Evolutionary conservation across 1,140 invertebrate species (phyloP), one percentile per base, ranked within the genome.

Genomic region (Bombus polaris): DNA sequence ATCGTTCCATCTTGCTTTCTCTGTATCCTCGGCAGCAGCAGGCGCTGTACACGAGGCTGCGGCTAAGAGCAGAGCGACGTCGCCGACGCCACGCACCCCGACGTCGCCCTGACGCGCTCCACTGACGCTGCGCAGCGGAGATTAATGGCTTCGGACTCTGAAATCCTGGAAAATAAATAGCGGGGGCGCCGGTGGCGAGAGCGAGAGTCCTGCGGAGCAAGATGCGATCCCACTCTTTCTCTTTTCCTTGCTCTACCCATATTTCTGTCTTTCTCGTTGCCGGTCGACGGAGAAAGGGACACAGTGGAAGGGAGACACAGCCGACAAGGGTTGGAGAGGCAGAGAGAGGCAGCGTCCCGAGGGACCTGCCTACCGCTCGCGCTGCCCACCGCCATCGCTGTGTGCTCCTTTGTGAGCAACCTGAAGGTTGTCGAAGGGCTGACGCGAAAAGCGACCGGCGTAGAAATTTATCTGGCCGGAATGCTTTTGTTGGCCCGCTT

Each of bases 81-180:
- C 91, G 91, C 87, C 91, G 93, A 94, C 92, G 92, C 92, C 88
- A 93, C 92, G 92, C 92, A 94, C 91, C 93, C 93, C 93, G 94
- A 93, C 93, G 94, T 94, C 94, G 93, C 91, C 91, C 93, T 94
- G 94, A 94, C 93, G 92, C 94, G 94, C 94, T 94, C 92, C 93
- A 94, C 93, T 94, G 94, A 94, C 92, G 93, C 93, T 92, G 89
- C 91, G 91, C 90, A 92, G 91, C 92, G 86, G 91, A 94, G 94
- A 95, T 95, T 95, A 95, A 95, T 95, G 94, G 92, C 92, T 91
- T 94, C 93, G 94, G 93, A 94, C 94, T 94, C 92, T 93, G 93
- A 94, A 95, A 95, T 95, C 94, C 93, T 92, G 93, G 94, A 94
- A 95, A 95, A 95, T 94, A 95, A 95, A 95, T 95, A 95, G 94